Conservation (phyloP, 2,797 vertebrate genomes). For the Protosalanx chinensis region DNA sequence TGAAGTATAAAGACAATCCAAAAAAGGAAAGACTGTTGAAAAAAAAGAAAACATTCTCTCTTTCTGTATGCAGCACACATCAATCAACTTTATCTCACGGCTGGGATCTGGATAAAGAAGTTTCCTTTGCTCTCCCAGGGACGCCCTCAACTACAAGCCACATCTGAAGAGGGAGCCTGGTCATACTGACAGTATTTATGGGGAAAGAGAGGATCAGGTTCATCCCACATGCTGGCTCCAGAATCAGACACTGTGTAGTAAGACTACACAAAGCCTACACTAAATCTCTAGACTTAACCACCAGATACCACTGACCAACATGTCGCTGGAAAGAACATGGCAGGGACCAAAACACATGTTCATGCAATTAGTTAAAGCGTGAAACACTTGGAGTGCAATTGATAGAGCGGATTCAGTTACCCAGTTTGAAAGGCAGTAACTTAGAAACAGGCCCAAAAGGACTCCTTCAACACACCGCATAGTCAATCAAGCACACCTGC, state of each 20-base stretch:
- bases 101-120: neutral
- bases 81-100: too few relatives aligned
- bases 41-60: neutral
- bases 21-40: too few relatives aligned
- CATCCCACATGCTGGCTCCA: constrained; percentile 7
- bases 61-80: neutral
- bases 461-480: neutral
- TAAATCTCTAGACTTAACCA: too few relatives aligned
- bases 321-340: too few relatives aligned
- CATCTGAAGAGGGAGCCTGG: neutral
- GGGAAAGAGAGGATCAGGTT: neutral
- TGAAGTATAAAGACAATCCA: neutral
- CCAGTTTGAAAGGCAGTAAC: too few relatives aligned
- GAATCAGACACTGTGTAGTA: neutral
- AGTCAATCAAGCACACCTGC: neutral
- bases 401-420: too few relatives aligned
- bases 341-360: too few relatives aligned
- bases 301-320: too few relatives aligned
- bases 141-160: neutral
- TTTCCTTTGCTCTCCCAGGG: neutral
- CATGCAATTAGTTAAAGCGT: too few relatives aligned
- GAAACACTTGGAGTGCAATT: too few relatives aligned
- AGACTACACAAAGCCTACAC: neutral
- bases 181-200: neutral
- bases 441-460: neutral